Conservation (phyloP, 1,140 invertebrate species). For the Monochamus saltuarius region DNA sequence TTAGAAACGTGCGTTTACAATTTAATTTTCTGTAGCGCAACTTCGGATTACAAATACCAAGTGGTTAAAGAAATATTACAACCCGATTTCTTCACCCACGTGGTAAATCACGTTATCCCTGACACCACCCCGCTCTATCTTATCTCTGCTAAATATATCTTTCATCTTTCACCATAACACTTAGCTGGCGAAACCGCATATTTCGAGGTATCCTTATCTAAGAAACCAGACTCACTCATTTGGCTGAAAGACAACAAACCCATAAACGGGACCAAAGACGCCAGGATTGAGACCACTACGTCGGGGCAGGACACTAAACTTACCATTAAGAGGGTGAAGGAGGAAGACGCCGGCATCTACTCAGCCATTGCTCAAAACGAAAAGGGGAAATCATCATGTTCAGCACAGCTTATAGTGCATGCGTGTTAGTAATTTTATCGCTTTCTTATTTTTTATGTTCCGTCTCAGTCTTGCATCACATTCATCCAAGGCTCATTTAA, state of each 20-base stretch:
- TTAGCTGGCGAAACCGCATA: conserved; percentile 81
- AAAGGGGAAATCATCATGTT: conserved; percentile 77
- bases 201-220: conserved; percentile 78
- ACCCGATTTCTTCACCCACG: too few relatives aligned
- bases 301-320: conserved; percentile 63
- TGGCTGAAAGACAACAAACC: conserved; percentile 91
- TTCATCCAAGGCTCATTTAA: too few relatives aligned
- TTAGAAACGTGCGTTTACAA: too few relatives aligned
- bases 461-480: background rate
- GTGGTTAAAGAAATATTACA: too few relatives aligned
- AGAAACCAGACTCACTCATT: conserved; percentile 63
- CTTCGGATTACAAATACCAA: too few relatives aligned
- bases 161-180: background rate
- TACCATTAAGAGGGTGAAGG: conserved; percentile 76
- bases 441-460: conserved; percentile 6
- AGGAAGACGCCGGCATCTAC: conserved; percentile 86
- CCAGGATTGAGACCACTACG: conserved; percentile 66
- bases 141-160: conserved; percentile 11
- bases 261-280: conserved; percentile 65
- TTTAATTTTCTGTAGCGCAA: too few relatives aligned
- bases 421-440: conserved; percentile 64
- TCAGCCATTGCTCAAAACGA: conserved; percentile 85
- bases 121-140: background rate
- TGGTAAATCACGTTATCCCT: background rate
- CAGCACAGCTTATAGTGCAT: conserved; percentile 81